Evolutionary conservation across 2,797 vertebrate genomes (phyloP).

Genomic region (Podarcis siculus): DNA sequence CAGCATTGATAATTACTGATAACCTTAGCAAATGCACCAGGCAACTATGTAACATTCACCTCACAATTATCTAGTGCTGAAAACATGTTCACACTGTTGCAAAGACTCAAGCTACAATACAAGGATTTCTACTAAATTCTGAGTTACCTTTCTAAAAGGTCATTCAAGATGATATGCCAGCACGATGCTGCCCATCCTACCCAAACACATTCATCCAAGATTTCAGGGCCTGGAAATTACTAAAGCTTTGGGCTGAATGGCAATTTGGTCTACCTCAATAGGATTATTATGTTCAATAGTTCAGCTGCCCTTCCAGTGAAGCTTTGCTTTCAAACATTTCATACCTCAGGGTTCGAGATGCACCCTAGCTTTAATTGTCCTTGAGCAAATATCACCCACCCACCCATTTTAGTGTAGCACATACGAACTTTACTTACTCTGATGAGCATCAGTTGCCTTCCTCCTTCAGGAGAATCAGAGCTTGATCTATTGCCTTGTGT

Average conservation of each 20-base stretch:
- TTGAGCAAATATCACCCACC: neutral
- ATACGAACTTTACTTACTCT: neutral
- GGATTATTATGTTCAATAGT: neutral
- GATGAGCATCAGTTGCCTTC: neutral
- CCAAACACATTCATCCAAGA: neutral
- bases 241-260: neutral
- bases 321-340: neutral
- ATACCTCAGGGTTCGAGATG: neutral
- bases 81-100: neutral
- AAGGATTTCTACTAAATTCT: neutral
- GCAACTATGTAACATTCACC: too few species aligned
- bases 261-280: neutral
- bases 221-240: neutral
- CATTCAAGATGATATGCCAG: neutral
- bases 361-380: neutral
- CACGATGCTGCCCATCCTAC: neutral
- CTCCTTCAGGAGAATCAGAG: neutral
- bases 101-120: neutral
- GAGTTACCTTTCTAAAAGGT: neutral
- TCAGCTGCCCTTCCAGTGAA: neutral
- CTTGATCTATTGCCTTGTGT: constrained; percentile 18
- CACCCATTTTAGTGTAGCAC: neutral
- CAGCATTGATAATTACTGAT: neutral
- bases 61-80: neutral
- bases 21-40: neutral